phyloP scores from a whole-genome alignment of 2,113 vertebrate genomes.

The Epinephelus cyanopodus region DNA sequence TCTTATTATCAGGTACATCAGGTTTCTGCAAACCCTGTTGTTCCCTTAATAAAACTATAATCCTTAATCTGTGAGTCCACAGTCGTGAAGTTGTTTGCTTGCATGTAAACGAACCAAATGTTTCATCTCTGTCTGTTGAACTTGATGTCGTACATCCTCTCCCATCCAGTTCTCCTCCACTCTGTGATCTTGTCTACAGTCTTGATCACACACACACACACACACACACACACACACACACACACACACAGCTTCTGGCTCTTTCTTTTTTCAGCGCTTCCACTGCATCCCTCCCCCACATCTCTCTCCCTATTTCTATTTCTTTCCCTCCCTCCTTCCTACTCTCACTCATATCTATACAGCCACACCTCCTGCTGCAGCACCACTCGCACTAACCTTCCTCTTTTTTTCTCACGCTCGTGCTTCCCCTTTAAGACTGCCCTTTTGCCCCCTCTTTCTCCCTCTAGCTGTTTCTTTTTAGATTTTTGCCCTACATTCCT shows the following conservation, averaged over 20 bases:
- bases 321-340: background rate
- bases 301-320: conserved; percentile 3
- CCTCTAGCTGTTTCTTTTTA: conserved; percentile 8
- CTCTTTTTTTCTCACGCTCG: background rate
- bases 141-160: background rate
- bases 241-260: conserved; percentile 34
- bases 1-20: background rate
- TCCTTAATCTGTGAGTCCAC: background rate
- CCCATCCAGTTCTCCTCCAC: conserved; percentile 15
- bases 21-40: background rate
- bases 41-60: background rate
- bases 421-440: conserved; percentile 17
- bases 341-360: background rate
- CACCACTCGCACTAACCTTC: background rate
- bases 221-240: conserved; percentile 1
- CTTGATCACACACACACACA: conserved; percentile 15
- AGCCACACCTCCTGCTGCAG: conserved; percentile 11
- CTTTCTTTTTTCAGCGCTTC: conserved; percentile 23
- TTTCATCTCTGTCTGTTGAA: background rate
- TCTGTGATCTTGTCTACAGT: conserved; percentile 33
- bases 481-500: background rate
- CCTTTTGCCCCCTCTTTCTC: background rate
- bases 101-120: background rate
- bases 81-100: background rate
- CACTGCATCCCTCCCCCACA: conserved; percentile 33